These are phyloP conservation scores for Drosophila paulistorum DNA, from an alignment of 1,140 invertebrate genomes.

Conservation along the genomic window DNA sequence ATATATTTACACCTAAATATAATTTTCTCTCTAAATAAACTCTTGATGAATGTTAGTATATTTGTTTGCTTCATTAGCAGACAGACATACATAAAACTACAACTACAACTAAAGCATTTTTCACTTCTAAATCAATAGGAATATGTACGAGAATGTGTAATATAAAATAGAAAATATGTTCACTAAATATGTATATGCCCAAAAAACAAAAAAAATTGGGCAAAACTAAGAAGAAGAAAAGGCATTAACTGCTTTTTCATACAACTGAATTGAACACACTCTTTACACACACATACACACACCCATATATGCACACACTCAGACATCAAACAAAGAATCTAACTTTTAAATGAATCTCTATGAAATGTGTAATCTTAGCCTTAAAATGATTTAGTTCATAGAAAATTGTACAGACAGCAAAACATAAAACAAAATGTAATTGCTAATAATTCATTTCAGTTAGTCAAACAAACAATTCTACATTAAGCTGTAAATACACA, in stretches of 20 bases:
- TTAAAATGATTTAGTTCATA: conserved; percentile 33
- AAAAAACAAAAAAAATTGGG: background rate
- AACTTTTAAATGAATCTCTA: conserved; percentile 14
- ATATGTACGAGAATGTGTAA: conserved; percentile 1
- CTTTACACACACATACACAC: background rate
- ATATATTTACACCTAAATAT: background rate
- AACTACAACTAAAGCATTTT: conserved; percentile 6
- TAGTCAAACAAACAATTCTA: conserved; percentile 13
- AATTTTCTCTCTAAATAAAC: conserved; percentile 4
- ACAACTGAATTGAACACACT: background rate
- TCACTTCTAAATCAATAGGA: conserved; percentile 9
- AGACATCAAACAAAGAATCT: background rate
- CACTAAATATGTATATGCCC: conserved; percentile 1
- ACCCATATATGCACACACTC: background rate
- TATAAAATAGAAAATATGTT: conserved; percentile 11
- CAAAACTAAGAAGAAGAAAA: background rate
- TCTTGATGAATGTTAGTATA: conserved; percentile 1
- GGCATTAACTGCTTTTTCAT: background rate
- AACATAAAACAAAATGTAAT: background rate
- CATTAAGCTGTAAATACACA: conserved; percentile 66
- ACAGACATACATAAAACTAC: background rate
- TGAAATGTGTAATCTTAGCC: conserved; percentile 27
- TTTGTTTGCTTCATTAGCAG: conserved; percentile 6
- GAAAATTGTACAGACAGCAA: conserved; percentile 15
- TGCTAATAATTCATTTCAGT: conserved; percentile 32